Evolutionary conservation across 2,888 invertebrate genomes (phyloP), one percentile per base, ranked within the genome.

Genomic region (Drosophila ustulata): DNA sequence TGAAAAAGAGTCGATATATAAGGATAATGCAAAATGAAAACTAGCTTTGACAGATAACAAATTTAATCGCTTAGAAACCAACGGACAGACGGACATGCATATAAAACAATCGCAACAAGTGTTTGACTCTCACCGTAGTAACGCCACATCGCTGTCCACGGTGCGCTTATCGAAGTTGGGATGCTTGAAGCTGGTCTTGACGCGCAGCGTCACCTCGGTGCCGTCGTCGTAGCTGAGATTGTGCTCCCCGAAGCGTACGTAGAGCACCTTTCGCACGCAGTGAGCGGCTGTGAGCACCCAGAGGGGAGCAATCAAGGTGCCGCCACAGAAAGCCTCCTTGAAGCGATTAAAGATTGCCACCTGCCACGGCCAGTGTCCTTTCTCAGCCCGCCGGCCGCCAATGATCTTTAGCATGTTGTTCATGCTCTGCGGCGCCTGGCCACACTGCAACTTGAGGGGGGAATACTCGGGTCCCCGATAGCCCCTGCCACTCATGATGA

Each of bases 351-450:
- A 94, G 57, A 98, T 95, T 56, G 97, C 98, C 23, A 97, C 97
- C 93, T 98, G 98, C 98, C 98, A 98, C 0, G 98, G 97, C 98
- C 98, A 98, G 89, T 96, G 96, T 41, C 97, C 96, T 52, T 95
- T 95, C 9, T 94, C 93, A 0, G 97, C 94, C 43, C 96, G 96
- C 57, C 95, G 93, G 0, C 98, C 98, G 0, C 98, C 98, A 63
- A 98, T 96, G 68, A 98, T 98, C 80, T 96, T 94, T 67, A 96
- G 93, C 95, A 95, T 95, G 59, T 94, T 94, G 25, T 93, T 92
- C 92, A 94, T 84, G 51, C 77, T 91, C 18, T 91, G 88, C 39
- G 90, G 86, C 30, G 91, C 90, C 45, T 92, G 66, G 81, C 93
- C 81, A 92, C 92, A 93, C 32, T 89, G 91, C 1, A 93, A 88